Percentiles rank a stretch among this genome's conserved stretches.
Conservation (phyloP, 2,113 vertebrate genomes). For the Protobothrops mucrosquamatus region DNA sequence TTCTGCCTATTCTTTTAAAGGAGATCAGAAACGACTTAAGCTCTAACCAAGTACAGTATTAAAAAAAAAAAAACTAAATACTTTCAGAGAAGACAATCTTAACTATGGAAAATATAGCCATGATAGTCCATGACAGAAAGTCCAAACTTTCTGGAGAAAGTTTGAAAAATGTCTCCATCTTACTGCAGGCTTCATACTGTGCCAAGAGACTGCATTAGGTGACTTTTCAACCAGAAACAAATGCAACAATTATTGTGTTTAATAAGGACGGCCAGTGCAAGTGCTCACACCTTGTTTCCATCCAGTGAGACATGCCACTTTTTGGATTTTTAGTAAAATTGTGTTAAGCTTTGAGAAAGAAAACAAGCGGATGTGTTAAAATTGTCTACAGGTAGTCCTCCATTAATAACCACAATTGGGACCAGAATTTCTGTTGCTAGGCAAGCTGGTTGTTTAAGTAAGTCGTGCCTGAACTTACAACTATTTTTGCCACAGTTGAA, state of each 20-base stretch:
- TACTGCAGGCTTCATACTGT: background rate
- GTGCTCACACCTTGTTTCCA: constrained; percentile 8
- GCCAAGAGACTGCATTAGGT: background rate
- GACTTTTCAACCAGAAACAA: background rate
- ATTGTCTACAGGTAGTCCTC: constrained; percentile 52
- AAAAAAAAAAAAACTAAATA: background rate
- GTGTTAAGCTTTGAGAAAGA: constrained; percentile 69
- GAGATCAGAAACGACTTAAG: background rate
- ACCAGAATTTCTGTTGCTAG: background rate
- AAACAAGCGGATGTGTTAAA: constrained; percentile 50
- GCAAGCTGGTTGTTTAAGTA: background rate
- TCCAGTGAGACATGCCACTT: constrained; percentile 65
- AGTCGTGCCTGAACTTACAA: background rate
- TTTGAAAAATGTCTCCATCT: background rate
- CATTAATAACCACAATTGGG: background rate
- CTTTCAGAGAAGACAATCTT: background rate
- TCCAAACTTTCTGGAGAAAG: background rate
- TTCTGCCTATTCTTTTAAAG: background rate
- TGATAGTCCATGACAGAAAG: background rate
- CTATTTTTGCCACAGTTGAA: background rate
- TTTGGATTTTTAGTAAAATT: constrained; percentile 75
- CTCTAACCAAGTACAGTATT: background rate
- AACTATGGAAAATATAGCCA: background rate
- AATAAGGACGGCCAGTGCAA: background rate
- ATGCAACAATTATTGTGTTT: background rate